A percentile compares a stretch with the other conserved stretches of the same genome.
Conservation (phyloP, 2,888 invertebrate genomes). For the Apodemia mormo region DNA sequence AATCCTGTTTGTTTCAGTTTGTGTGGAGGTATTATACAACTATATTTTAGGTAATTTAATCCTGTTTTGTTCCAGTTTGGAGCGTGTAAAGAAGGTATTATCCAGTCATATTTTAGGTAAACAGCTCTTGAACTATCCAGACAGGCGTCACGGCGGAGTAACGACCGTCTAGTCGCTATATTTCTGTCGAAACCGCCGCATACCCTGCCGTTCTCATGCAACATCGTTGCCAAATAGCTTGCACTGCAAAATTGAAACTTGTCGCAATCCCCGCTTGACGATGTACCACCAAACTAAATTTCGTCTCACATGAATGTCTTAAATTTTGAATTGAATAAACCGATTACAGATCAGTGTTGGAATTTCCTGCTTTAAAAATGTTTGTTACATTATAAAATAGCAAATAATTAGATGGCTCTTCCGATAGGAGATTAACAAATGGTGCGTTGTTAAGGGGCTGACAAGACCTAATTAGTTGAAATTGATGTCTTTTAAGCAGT, state of each 20-base stretch:
- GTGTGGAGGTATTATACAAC: not conserved
- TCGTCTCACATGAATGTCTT: not conserved
- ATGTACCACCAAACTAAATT: constrained; percentile 2
- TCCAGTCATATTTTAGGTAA: not conserved
- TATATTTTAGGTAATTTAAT: too few species aligned
- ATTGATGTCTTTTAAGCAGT: too few species aligned
- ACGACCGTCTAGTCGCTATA: constrained; percentile 58
- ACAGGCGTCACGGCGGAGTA: constrained; percentile 40
- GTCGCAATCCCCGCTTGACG: constrained; percentile 6
- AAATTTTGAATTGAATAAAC: not conserved
- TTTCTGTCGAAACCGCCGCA: constrained; percentile 51
- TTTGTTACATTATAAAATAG: not conserved
- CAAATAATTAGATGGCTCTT: too few species aligned
- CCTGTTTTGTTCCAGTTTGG: not conserved
- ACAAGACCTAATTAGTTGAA: too few species aligned
- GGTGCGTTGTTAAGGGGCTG: too few species aligned
- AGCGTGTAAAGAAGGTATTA: not conserved
- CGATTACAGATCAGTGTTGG: not conserved
- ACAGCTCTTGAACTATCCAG: not conserved
- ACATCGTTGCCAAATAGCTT: constrained; percentile 35
- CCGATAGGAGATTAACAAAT: too few species aligned
- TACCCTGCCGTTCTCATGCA: constrained; percentile 22
- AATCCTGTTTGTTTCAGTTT: not conserved
- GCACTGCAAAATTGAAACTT: constrained; percentile 30
- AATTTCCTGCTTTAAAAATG: not conserved